Percentiles rank a stretch among this genome's conserved stretches.
These are phyloP conservation scores for Molossus molossus DNA, from an alignment of 2,797 vertebrate species.

Conservation along the genomic window DNA sequence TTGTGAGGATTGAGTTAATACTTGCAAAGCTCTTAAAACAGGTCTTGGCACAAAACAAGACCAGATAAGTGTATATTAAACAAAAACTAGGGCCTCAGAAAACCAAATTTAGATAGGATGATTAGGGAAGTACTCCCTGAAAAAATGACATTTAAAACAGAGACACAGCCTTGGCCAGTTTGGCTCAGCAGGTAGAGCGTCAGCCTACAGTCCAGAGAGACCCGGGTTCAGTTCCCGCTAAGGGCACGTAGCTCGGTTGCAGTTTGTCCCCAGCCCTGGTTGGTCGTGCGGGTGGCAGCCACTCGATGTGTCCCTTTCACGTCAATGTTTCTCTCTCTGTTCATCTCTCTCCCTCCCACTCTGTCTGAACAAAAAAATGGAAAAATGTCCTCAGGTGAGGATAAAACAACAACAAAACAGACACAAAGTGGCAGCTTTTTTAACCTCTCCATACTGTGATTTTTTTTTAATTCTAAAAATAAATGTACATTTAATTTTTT, in stretches of 20 bases:
- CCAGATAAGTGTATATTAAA: background rate
- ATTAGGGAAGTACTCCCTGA: background rate
- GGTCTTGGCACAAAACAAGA: background rate
- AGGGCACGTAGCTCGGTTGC: too few relatives aligned
- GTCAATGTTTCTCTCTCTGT: too few relatives aligned
- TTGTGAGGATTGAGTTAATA: background rate
- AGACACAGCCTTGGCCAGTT: background rate
- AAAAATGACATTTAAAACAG: conserved; percentile 12
- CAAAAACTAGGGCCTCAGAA: background rate
- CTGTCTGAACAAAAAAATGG: too few relatives aligned
- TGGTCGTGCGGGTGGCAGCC: too few relatives aligned
- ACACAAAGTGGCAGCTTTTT: background rate
- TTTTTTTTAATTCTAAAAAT: background rate
- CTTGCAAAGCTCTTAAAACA: background rate
- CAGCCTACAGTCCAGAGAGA: too few relatives aligned
- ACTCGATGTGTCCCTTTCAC: too few relatives aligned
- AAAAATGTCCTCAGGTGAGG: too few relatives aligned
- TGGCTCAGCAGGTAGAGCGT: too few relatives aligned
- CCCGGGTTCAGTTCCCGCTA: too few relatives aligned
- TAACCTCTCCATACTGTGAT: background rate
- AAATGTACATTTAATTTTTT: conserved; percentile 26
- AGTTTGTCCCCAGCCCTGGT: too few relatives aligned
- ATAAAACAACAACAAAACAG: background rate
- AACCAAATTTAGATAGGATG: background rate
- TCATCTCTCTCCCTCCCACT: too few relatives aligned